Base-by-base conservation (phyloP, 2,797 vertebrate genomes). In the Heterohyrax brucei region DNA sequence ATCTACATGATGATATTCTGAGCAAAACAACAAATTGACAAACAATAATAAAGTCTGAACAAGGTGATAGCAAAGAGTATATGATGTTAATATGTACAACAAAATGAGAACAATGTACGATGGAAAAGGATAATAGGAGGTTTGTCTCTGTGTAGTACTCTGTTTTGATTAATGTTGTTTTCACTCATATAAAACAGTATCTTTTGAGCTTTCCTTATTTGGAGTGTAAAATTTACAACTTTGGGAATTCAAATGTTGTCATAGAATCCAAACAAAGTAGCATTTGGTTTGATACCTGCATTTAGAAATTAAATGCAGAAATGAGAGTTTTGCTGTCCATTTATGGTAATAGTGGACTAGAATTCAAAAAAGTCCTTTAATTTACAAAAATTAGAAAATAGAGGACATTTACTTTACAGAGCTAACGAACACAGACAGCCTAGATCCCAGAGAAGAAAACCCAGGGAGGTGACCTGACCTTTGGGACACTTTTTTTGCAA, bases 291-390 rank as follows among this genome's bases (percentile, higher is more conserved):
- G 24, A 70, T 48, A 78, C 16, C 16, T 89, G 19, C 3, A 83
- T 19, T 93, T 92, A 87, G 28, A 72, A 95, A 50, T 93, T 22
- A 77, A 91, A 89, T 62, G 48, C 48, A 53, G 86, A 89, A 92
- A 87, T 10, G 1, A 4, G 22, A 86, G 24, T 96, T 5, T 78
- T 92, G 10, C 44, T 10, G 93, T 80, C 13, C 13, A 75, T 10
- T 87, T 85, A 13, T 89, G 10, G 21, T 44, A 83, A 61, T 46
- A 24, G 19, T 84, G 59, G 26, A 75, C 14, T 78, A 33, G 8
- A 30, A 26, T 12, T 92, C 10, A 68, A n/a, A 50, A 64, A 3
- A 89, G 84, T 79, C 50, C 7, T 68, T 2, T n/a, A 24, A 28
- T 24, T 77, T 22, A 59, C 3, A 22, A 7, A 5, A 85, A 22